Evolutionary conservation across 2,113 vertebrate species (phyloP).

Genomic region (Hemichromis elongatus): DNA sequence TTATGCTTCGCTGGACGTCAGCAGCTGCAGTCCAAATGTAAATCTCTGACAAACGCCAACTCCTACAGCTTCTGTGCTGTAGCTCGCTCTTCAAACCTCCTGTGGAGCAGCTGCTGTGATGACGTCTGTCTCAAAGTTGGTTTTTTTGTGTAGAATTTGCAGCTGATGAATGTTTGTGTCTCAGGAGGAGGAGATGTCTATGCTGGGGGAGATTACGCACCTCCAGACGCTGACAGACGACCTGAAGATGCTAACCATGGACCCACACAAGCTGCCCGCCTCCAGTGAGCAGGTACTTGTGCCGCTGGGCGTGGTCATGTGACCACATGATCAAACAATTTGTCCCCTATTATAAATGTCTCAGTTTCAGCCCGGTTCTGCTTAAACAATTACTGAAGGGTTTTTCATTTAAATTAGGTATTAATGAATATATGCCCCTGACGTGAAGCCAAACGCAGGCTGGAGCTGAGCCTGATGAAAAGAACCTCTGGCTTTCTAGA

Average conservation of each 20-base stretch:
- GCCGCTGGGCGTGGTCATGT: fast-evolving
- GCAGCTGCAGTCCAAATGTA: not conserved
- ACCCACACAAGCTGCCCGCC: slow-evolving; percentile 91
- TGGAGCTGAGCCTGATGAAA: not conserved
- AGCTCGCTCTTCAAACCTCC: not conserved
- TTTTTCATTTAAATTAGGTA: not conserved
- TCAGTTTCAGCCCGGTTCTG: fast-evolving
- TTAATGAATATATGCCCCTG: not conserved
- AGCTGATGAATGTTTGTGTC: not conserved
- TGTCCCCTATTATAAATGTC: not conserved
- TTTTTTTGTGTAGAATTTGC: not conserved
- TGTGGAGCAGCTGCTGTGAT: not conserved
- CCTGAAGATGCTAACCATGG: slow-evolving; percentile 88
- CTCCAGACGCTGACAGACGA: slow-evolving; percentile 91
- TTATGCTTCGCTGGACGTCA: not conserved
- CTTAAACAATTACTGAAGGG: not conserved
- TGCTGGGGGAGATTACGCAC: slow-evolving; percentile 92
- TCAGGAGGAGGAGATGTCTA: slow-evolving; percentile 93
- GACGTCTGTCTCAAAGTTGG: not conserved
- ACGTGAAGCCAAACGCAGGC: no score
- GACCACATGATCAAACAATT: not conserved
- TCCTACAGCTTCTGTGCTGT: not conserved
- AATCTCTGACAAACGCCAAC: not conserved
- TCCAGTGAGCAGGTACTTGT: slow-evolving; percentile 86
- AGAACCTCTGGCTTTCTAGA: not conserved